Percentiles rank a stretch among this genome's conserved stretches.
phyloP scores from a whole-genome alignment of 2,113 vertebrate species.

The Piprites chloris region DNA sequence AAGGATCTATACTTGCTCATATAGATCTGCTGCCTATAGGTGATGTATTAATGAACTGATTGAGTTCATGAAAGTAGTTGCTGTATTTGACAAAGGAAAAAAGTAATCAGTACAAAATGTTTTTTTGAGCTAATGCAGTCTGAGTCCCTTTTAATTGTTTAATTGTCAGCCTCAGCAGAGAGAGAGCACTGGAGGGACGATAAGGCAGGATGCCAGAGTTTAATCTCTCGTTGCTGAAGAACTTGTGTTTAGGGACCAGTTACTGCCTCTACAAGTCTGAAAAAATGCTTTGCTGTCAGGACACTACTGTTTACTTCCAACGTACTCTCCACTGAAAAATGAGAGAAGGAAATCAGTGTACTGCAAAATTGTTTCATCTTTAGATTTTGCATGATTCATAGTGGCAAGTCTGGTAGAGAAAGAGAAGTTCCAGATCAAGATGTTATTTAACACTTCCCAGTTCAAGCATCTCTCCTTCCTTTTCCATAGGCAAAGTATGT shows the following conservation, averaged over 20 bases:
- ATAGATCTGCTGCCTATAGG: not conserved
- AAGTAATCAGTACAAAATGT: not conserved
- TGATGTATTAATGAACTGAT: not conserved
- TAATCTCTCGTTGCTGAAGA: not conserved
- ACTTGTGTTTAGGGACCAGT: not conserved
- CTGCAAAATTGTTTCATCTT: not conserved
- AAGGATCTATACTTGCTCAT: not conserved
- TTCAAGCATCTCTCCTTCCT: not conserved
- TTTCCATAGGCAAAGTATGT: not conserved
- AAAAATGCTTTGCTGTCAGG: not conserved
- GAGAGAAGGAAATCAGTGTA: not conserved
- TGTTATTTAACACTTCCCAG: not conserved
- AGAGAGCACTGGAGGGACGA: not conserved
- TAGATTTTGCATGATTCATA: not conserved
- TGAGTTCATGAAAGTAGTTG: not conserved
- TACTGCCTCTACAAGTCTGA: not conserved
- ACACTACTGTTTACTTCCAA: not conserved
- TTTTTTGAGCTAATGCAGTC: not conserved
- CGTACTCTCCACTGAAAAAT: not conserved
- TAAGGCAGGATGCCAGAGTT: not conserved
- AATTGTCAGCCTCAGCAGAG: not conserved
- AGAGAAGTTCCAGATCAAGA: not conserved
- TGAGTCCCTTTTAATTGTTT: not conserved
- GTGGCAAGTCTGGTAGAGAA: not conserved
- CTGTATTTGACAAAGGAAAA: not conserved